These are phyloP conservation scores for Mastacembelus armatus DNA, from an alignment of 2,797 vertebrate genomes.

Conservation along the genomic window DNA sequence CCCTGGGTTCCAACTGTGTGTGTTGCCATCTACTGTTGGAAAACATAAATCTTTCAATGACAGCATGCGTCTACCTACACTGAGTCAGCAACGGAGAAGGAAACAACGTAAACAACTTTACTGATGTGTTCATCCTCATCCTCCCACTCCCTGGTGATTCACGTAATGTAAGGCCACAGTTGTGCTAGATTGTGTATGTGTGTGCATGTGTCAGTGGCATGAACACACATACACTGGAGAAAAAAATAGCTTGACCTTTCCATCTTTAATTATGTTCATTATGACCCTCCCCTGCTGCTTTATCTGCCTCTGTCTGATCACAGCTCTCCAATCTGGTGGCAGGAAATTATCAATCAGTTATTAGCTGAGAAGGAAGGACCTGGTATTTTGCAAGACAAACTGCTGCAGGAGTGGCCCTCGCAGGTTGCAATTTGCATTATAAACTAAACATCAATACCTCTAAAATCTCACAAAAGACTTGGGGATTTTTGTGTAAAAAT, in stretches of 20 bases:
- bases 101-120: not conserved
- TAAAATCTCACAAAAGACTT: too few relatives aligned
- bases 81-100: not conserved
- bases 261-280: slow-evolving; percentile 16
- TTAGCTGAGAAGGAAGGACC: too few relatives aligned
- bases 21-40: slow-evolving; percentile 1
- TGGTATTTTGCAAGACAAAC: too few relatives aligned
- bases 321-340: slow-evolving; percentile 13
- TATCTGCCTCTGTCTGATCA: slow-evolving; percentile 9
- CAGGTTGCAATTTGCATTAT: too few relatives aligned
- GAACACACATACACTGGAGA: slow-evolving; percentile 1
- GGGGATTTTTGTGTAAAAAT: too few relatives aligned
- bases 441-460: too few relatives aligned
- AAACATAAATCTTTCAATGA: not conserved
- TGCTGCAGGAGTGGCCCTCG: too few relatives aligned
- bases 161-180: not conserved
- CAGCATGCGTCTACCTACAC: not conserved
- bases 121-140: too few relatives aligned
- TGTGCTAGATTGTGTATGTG: too few relatives aligned
- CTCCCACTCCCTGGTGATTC: too few relatives aligned
- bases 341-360: slow-evolving; percentile 34
- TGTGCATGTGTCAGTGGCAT: not conserved
- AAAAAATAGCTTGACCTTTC: slow-evolving; percentile 17
- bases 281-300: slow-evolving; percentile 15
- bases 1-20: too few relatives aligned